Evolutionary conservation across 2,888 invertebrate genomes (phyloP).

Genomic region (Meiosimyza decipiens): DNA sequence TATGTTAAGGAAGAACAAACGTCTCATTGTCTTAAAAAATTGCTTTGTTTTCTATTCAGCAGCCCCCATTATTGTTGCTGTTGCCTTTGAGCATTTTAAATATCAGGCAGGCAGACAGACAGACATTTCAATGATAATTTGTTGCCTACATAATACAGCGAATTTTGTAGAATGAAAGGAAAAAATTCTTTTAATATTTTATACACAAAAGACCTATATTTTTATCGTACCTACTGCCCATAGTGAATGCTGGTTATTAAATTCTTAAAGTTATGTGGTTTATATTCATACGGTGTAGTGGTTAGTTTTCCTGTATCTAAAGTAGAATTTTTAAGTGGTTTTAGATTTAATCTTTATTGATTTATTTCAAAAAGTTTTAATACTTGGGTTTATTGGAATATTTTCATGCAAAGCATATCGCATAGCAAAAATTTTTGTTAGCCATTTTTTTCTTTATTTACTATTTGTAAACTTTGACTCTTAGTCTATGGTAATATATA

Average conservation of each 20-base stretch:
- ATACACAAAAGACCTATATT: conserved; percentile 20
- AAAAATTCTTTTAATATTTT: neutral
- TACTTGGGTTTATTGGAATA: too few species aligned
- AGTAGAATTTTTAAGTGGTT: too few species aligned
- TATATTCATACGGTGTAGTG: too few species aligned
- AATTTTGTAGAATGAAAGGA: neutral
- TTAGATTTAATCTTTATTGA: too few species aligned
- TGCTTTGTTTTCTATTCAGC: conserved; percentile 21
- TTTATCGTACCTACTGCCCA: neutral
- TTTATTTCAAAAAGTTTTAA: too few species aligned
- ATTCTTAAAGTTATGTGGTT: neutral
- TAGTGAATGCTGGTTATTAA: neutral
- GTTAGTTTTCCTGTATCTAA: too few species aligned
- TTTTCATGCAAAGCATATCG: too few species aligned
- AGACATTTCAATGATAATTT: conserved; percentile 22
- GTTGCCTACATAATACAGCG: neutral
- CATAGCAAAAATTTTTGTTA: too few species aligned
- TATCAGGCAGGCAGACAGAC: too few species aligned
- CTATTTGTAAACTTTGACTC: too few species aligned
- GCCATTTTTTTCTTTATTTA: too few species aligned
- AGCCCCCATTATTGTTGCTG: neutral
- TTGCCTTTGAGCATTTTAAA: neutral
- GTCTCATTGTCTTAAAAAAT: conserved; percentile 22
- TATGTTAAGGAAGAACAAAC: neutral
- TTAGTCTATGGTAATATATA: too few species aligned